phyloP scores from a whole-genome alignment of 2,797 vertebrate species.

The Oreonectes daqikongensis region DNA sequence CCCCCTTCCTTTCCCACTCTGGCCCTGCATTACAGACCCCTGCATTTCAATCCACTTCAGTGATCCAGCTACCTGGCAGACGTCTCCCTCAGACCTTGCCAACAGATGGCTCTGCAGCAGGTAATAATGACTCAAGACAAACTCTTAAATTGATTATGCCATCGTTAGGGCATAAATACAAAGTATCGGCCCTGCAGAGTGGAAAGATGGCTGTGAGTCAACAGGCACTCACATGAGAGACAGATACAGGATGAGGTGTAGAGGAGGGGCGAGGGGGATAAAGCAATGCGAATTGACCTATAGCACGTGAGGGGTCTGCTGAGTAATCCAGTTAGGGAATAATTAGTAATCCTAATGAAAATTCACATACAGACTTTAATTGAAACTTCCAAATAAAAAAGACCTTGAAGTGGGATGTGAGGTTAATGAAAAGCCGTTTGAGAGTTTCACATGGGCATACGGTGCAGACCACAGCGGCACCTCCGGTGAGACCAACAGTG shows the following conservation, averaged over 20 bases:
- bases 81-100: slow-evolving; percentile 65
- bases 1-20: slow-evolving; percentile 4
- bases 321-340: slow-evolving; percentile 19
- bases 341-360: slow-evolving; percentile 37
- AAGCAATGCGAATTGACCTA: slow-evolving; percentile 1
- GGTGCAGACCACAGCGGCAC: slow-evolving; percentile 18
- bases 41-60: slow-evolving; percentile 63
- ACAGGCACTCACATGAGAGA: slow-evolving; percentile 58
- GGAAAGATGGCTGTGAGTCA: slow-evolving; percentile 58
- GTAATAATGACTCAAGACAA: slow-evolving; percentile 86
- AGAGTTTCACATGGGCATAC: not conserved
- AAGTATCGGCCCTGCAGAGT: slow-evolving; percentile 59
- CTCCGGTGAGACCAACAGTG: not conserved
- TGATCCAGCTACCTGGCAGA: slow-evolving; percentile 68
- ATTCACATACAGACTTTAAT: slow-evolving; percentile 4
- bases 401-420: not conserved
- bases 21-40: slow-evolving; percentile 49
- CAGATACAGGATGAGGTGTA: slow-evolving; percentile 57
- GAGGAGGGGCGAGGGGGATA: slow-evolving; percentile 37
- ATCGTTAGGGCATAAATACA: slow-evolving; percentile 69
- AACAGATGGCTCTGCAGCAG: slow-evolving; percentile 89
- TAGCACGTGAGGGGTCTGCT: not conserved
- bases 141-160: slow-evolving; percentile 79
- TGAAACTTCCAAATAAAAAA: slow-evolving; percentile 14
- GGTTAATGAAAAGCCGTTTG: slow-evolving; percentile 1